Percentiles rank a stretch among this genome's conserved stretches.
These are phyloP conservation scores for Eptatretus burgeri DNA, from an alignment of 2,113 vertebrate genomes.

Conservation along the genomic window DNA sequence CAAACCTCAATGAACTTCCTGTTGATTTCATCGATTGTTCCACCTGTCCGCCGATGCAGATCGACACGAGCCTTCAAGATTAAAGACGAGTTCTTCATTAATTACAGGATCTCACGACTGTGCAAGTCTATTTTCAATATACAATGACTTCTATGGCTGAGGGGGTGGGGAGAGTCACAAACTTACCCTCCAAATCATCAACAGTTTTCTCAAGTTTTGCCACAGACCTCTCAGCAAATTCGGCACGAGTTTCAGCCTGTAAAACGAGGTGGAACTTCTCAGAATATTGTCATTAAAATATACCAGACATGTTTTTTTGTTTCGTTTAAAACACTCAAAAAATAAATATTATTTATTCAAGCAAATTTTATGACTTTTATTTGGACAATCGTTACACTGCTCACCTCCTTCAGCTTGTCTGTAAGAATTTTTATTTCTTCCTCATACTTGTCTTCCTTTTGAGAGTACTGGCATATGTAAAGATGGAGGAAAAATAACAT, in stretches of 20 bases:
- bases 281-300: background rate
- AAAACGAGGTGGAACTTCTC: conserved; percentile 4
- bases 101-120: too few relatives aligned
- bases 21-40: too few relatives aligned
- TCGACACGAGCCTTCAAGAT: too few relatives aligned
- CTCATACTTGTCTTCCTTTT: conserved; percentile 97
- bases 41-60: too few relatives aligned
- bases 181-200: conserved; percentile 92
- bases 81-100: too few relatives aligned
- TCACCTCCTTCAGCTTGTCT: conserved; percentile 98
- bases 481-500: too few relatives aligned
- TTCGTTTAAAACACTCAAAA: background rate
- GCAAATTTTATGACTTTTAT: too few relatives aligned
- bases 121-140: too few relatives aligned
- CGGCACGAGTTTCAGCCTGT: conserved; percentile 91
- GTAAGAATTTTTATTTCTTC: conserved; percentile 96
- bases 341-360: background rate
- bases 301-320: background rate
- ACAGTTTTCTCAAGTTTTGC: conserved; percentile 98
- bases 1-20: too few relatives aligned
- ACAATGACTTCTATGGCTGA: too few relatives aligned
- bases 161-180: background rate
- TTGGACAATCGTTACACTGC: background rate
- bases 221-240: conserved; percentile 93
- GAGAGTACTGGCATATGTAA: conserved; percentile 44